Evolutionary conservation across 2,888 invertebrate species (phyloP).

Genomic region (Mantis religiosa): DNA sequence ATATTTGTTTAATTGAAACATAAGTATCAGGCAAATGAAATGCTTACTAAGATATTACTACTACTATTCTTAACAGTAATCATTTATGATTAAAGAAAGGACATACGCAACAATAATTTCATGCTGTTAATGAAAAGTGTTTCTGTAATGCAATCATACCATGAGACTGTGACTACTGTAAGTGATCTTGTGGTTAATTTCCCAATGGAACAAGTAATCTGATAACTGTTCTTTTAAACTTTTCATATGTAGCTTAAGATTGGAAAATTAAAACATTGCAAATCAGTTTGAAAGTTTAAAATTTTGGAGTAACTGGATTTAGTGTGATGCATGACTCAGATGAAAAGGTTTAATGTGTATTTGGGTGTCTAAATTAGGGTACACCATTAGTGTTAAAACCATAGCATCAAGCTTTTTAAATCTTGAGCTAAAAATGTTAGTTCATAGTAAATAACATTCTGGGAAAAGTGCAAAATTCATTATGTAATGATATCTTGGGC

Average conservation of each 20-base stretch:
- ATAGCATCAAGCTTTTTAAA: no score
- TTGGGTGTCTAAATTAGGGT: no score
- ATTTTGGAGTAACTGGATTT: no score
- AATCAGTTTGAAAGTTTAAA: no score
- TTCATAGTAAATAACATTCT: background rate
- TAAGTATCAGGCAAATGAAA: background rate
- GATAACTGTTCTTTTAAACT: no score
- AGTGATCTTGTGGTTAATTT: no score
- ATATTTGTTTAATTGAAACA: background rate
- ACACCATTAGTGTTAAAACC: no score
- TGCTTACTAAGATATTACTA: background rate
- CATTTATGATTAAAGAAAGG: background rate
- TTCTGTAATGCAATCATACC: background rate
- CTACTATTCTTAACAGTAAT: background rate
- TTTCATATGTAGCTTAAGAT: no score
- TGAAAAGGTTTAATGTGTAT: no score
- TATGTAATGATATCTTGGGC: background rate
- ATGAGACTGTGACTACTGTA: background rate
- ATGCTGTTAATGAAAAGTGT: background rate
- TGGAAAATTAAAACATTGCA: no score
- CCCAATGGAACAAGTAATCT: no score
- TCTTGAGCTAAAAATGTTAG: background rate
- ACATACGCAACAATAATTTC: background rate
- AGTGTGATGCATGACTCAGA: no score
- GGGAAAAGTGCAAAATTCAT: background rate